Evolutionary conservation across 1,140 invertebrate genomes (phyloP).

Genomic region (Drosophila sp.): DNA sequence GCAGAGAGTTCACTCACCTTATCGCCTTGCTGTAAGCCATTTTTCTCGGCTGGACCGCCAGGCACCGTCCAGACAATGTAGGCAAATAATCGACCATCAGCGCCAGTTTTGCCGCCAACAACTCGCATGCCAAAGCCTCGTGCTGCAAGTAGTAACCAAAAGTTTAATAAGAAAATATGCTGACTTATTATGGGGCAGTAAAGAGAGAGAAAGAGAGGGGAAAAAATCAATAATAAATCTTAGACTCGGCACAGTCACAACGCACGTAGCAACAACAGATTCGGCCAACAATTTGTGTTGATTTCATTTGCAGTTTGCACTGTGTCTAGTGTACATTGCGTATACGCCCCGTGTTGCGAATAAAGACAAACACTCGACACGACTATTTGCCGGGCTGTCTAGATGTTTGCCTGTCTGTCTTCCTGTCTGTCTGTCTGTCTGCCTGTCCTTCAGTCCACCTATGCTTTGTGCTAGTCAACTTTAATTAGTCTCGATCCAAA

Average conservation of each 20-base stretch:
- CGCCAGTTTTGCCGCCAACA: constrained; percentile 93
- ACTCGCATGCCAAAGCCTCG: constrained; percentile 96
- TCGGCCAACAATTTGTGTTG: constrained; percentile 74
- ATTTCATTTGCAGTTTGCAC: constrained; percentile 79
- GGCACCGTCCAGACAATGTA: constrained; percentile 96
- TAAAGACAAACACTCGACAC: constrained; percentile 8
- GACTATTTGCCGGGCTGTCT: constrained; percentile 16
- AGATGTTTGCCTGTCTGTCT: neutral
- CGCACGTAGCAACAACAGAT: constrained; percentile 65
- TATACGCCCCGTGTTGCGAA: constrained; percentile 55
- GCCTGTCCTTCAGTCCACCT: constrained; percentile 13
- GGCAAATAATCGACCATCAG: constrained; percentile 93
- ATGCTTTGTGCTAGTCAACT: constrained; percentile 66
- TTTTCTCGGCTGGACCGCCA: constrained; percentile 95
- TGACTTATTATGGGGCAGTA: constrained; percentile 49
- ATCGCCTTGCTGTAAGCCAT: constrained; percentile 93
- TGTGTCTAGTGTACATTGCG: constrained; percentile 55
- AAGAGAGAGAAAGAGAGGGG: constrained; percentile 3
- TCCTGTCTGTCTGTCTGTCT: neutral
- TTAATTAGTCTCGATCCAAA: constrained; percentile 29
- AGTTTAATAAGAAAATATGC: constrained; percentile 66
- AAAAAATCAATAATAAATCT: constrained; percentile 75
- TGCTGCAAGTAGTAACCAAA: constrained; percentile 86
- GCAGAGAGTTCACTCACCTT: constrained; percentile 87
- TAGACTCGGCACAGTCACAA: constrained; percentile 52